These are phyloP conservation scores for Pristionchus maxplancki DNA, from an alignment of 2,888 invertebrate species.

Conservation along the genomic window DNA sequence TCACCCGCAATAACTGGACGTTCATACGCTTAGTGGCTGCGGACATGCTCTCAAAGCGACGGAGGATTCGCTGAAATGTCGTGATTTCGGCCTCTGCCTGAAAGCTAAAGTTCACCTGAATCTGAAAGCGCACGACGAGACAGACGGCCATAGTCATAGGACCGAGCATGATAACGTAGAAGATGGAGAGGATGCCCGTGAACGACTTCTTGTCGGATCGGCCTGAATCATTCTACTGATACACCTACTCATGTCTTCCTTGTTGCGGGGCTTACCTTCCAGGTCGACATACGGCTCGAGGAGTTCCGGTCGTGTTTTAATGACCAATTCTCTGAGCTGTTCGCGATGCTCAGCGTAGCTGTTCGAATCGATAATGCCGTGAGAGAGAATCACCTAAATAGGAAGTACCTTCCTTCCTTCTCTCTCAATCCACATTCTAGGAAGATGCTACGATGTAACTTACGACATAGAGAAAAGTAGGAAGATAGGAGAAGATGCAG, in stretches of 20 bases:
- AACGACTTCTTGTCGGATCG: constrained; percentile 19
- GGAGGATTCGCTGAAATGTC: not conserved
- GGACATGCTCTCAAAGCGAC: constrained; percentile 24
- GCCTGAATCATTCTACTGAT: not conserved
- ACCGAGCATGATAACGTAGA: constrained; percentile 21
- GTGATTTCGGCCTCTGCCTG: too few species aligned
- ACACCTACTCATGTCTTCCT: too few species aligned
- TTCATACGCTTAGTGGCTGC: constrained; percentile 17
- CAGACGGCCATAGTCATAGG: constrained; percentile 10
- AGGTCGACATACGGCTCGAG: constrained; percentile 30
- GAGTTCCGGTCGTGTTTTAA: not conserved
- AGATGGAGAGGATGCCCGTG: constrained; percentile 12
- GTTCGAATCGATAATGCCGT: not conserved
- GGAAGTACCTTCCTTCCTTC: too few species aligned
- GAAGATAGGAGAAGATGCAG: constrained; percentile 11
- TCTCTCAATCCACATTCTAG: too few species aligned
- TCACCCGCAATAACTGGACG: constrained; percentile 4
- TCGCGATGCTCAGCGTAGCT: not conserved
- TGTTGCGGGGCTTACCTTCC: not conserved
- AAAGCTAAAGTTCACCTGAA: not conserved
- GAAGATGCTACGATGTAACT: not conserved
- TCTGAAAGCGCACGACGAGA: not conserved
- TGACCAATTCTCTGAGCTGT: not conserved
- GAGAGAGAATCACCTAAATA: not conserved
- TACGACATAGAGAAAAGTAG: constrained; percentile 13